Conservation (phyloP, 2,888 invertebrate genomes). For the Strigamia maritima region DNA sequence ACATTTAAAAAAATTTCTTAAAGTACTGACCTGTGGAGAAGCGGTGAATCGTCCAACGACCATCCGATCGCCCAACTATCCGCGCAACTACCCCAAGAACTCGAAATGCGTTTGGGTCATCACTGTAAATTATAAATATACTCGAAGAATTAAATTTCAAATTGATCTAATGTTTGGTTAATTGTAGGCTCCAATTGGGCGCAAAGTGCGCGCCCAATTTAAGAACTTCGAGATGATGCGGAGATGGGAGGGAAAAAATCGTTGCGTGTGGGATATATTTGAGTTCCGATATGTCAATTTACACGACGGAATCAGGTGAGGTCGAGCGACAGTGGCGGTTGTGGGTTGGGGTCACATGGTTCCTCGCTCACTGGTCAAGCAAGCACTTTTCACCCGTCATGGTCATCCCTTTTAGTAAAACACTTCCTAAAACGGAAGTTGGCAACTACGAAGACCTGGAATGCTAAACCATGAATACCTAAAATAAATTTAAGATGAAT, state of each 20-base stretch:
- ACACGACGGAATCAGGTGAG: background rate
- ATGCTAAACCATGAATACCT: too few species aligned
- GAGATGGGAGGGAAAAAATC: background rate
- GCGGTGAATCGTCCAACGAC: background rate
- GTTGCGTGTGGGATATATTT: background rate
- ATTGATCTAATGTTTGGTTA: background rate
- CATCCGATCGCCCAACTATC: background rate
- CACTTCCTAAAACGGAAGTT: too few species aligned
- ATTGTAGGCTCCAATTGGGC: background rate
- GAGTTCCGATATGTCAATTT: background rate
- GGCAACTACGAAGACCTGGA: too few species aligned
- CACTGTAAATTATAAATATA: background rate
- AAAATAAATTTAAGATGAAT: too few species aligned
- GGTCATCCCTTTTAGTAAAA: too few species aligned
- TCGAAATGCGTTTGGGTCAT: background rate
- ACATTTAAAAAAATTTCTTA: background rate
- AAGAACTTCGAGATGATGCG: background rate
- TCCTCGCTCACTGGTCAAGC: too few species aligned
- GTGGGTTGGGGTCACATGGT: too few species aligned
- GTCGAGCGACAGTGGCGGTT: too few species aligned
- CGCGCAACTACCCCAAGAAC: background rate
- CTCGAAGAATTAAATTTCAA: background rate
- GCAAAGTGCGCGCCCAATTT: background rate
- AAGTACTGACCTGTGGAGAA: background rate
- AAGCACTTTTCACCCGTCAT: too few species aligned